Percentiles rank a stretch among this genome's conserved stretches.
Evolutionary conservation across 2,797 vertebrate species (phyloP).

Genomic region (Odontamblyopus lacepedii): DNA sequence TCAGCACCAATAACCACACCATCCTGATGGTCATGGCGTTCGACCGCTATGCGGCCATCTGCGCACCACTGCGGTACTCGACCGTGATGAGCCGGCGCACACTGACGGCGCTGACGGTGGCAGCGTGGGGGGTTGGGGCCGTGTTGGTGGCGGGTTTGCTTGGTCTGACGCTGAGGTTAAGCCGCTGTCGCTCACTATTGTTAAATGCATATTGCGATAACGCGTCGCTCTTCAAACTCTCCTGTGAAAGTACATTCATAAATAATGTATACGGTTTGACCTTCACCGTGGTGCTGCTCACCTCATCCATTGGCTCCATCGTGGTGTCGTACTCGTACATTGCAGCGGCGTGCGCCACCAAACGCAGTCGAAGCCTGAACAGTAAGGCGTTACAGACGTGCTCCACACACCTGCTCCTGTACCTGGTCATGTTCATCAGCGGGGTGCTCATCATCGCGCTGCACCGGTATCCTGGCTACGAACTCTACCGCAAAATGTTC

Average conservation of each 20-base stretch:
- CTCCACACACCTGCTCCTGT: slow-evolving; percentile 2
- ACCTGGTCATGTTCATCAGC: neutral
- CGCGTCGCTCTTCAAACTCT: slow-evolving; percentile 1
- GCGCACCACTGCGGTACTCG: neutral
- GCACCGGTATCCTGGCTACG: neutral
- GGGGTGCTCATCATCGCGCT: neutral
- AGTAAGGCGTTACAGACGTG: slow-evolving; percentile 48
- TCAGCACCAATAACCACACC: slow-evolving; percentile 3
- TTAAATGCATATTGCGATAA: no score
- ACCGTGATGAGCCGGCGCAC: slow-evolving; percentile 35
- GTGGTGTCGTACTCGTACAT: neutral
- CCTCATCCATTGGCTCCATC: neutral
- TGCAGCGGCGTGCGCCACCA: slow-evolving; percentile 33
- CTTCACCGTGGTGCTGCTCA: slow-evolving; percentile 6
- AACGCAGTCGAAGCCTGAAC: slow-evolving; percentile 36
- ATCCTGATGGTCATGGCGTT: slow-evolving; percentile 55
- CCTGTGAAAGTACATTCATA: slow-evolving; percentile 46
- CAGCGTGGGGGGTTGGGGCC: neutral
- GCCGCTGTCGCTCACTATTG: neutral
- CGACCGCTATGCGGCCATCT: no score
- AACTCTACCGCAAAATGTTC: neutral
- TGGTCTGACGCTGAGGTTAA: neutral
- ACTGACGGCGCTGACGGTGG: neutral
- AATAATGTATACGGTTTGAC: slow-evolving; percentile 49
- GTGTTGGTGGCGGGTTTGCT: neutral